A percentile compares a stretch with the other conserved stretches of the same genome.
These are phyloP conservation scores for Corticium candelabrum DNA, from an alignment of 37 sponge, comb jelly and placozoan genomes.

Conservation along the genomic window DNA sequence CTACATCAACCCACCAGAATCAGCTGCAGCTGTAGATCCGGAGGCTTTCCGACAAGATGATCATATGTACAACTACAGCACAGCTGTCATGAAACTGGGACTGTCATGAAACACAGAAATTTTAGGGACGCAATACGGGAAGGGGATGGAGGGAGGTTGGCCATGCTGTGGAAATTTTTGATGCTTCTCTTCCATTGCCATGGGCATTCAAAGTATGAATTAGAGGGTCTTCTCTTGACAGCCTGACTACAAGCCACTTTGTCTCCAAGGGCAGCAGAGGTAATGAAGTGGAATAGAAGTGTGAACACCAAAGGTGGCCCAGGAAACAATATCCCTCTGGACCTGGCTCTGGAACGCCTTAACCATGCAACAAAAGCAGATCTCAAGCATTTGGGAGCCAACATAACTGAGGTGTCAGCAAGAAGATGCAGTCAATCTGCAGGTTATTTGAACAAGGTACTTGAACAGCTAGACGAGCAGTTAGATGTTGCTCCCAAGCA, in stretches of 20 bases:
- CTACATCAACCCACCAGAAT: no score
- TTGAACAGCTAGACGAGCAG: not conserved
- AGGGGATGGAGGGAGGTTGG: not conserved
- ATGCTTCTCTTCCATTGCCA: not conserved
- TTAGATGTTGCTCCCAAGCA: not conserved
- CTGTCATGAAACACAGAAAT: not conserved
- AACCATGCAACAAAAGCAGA: not conserved
- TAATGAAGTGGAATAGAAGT: not conserved
- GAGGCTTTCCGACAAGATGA: no score
- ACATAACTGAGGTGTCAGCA: not conserved
- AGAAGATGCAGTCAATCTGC: not conserved
- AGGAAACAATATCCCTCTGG: not conserved
- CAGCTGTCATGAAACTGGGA: not conserved
- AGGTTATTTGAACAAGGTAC: not conserved
- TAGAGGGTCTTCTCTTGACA: not conserved
- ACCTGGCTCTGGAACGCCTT: not conserved
- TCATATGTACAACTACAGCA: not conserved
- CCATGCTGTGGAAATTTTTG: not conserved
- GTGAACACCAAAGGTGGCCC: not conserved
- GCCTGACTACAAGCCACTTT: not conserved
- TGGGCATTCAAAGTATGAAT: not conserved
- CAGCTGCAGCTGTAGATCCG: no score
- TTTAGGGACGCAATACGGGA: not conserved
- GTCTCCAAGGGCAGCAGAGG: not conserved
- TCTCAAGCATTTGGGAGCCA: not conserved